Conservation (phyloP, 2,888 invertebrate species). For the Sarcophaga rosellei region DNA sequence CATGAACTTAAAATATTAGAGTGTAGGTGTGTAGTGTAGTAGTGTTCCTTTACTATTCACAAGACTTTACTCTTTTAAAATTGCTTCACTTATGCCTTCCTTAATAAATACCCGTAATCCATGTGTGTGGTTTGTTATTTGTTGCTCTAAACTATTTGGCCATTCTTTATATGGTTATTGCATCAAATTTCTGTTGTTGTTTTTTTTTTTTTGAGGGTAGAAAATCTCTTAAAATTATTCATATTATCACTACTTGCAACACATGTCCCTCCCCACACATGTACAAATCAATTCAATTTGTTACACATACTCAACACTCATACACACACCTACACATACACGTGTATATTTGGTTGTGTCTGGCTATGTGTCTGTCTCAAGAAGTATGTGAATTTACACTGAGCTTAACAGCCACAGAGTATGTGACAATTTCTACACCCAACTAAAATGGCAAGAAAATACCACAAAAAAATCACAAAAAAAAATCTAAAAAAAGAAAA, state of each 20-base stretch:
- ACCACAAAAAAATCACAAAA: no score
- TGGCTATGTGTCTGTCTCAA: slow-evolving; percentile 30
- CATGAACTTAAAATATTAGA: no score
- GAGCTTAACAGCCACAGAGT: slow-evolving; percentile 56
- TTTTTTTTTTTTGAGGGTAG: slow-evolving; percentile 71
- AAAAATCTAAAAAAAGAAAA: slow-evolving; percentile 40
- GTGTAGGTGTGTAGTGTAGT: no score
- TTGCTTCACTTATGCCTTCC: neutral
- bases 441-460: slow-evolving; percentile 1
- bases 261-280: slow-evolving; percentile 57
- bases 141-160: slow-evolving; percentile 60
- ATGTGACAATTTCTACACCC: slow-evolving; percentile 67
- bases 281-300: slow-evolving; percentile 13
- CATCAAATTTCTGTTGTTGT: neutral
- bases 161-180: neutral
- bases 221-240: slow-evolving; percentile 78
- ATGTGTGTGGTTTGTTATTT: slow-evolving; percentile 37
- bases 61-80: neutral
- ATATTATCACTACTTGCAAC: slow-evolving; percentile 77
- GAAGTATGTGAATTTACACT: slow-evolving; percentile 49
- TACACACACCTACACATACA: slow-evolving; percentile 66
- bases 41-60: no score
- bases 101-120: neutral
- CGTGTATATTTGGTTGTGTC: slow-evolving; percentile 67
- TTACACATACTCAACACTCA: slow-evolving; percentile 56